Percentiles rank a stretch among this genome's conserved stretches.
phyloP scores from a whole-genome alignment of 2,797 vertebrate genomes.

The Pampus argenteus region DNA sequence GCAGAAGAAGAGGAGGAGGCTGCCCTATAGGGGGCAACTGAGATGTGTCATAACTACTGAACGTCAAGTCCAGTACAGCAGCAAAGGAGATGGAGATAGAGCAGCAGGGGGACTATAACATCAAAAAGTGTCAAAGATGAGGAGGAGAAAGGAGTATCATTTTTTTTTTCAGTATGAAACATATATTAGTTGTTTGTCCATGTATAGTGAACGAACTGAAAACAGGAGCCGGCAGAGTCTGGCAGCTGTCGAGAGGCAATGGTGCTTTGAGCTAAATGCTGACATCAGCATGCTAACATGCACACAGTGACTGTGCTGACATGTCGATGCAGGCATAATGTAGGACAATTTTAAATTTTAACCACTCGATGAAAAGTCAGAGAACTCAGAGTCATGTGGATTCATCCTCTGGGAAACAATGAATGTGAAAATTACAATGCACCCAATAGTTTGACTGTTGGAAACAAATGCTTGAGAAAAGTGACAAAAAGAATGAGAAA shows the following conservation, averaged over 20 bases:
- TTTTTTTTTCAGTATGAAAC: neutral
- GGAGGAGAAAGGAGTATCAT: neutral
- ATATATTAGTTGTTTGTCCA: neutral
- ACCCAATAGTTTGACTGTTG: too few species aligned
- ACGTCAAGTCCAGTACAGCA: conserved; percentile 60
- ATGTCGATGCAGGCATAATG: neutral
- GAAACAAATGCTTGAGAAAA: neutral
- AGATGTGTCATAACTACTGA: conserved; percentile 73
- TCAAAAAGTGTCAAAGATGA: conserved; percentile 24
- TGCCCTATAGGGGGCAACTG: conserved; percentile 58
- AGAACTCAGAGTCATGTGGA: neutral
- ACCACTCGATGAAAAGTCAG: too few species aligned
- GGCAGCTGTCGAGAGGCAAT: neutral
- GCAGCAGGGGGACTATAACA: conserved; percentile 28
- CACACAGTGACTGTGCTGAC: neutral
- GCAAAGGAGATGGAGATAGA: conserved; percentile 51
- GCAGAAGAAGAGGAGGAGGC: conserved; percentile 58
- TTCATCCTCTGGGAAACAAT: neutral
- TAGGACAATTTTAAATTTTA: neutral
- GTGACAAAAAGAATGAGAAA: neutral
- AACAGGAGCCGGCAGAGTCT: neutral
- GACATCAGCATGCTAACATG: neutral
- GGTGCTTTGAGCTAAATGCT: neutral
- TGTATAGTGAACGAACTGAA: neutral
- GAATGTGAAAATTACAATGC: neutral